Conservation (phyloP, 1,140 invertebrate genomes). For the Elysia chlorotica region DNA sequence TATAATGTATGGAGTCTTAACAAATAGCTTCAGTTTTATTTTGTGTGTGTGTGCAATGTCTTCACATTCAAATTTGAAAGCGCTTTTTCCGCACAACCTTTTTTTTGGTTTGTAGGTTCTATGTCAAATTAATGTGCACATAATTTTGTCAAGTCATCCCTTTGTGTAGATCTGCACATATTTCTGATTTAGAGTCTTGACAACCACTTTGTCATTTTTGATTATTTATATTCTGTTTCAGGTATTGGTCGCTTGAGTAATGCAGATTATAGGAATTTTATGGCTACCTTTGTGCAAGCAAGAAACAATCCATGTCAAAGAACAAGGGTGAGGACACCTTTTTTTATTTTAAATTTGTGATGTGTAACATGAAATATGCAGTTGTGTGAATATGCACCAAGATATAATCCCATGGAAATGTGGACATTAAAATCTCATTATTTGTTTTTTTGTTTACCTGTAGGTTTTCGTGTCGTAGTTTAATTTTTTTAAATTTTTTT, state of each 20-base stretch:
- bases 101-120: neutral
- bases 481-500: neutral
- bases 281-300: conserved; percentile 70
- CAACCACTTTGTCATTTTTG: conserved; percentile 67
- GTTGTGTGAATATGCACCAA: neutral
- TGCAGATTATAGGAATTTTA: conserved; percentile 75
- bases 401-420: neutral
- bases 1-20: too few species aligned
- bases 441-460: neutral
- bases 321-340: conserved; percentile 61
- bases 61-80: neutral
- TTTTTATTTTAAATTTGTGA: neutral
- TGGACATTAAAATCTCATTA: neutral
- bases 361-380: neutral
- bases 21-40: too few species aligned
- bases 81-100: neutral
- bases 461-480: neutral
- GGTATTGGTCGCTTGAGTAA: conserved; percentile 76
- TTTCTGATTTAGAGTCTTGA: conserved; percentile 3
- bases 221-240: conserved; percentile 69
- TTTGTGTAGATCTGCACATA: neutral
- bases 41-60: too few species aligned
- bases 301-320: conserved; percentile 64
- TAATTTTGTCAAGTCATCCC: neutral
- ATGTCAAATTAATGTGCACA: conserved; percentile 38